Percentiles rank a stretch among this genome's conserved stretches.
Conservation (phyloP, 2,888 invertebrate species). For the Busseola fusca region DNA sequence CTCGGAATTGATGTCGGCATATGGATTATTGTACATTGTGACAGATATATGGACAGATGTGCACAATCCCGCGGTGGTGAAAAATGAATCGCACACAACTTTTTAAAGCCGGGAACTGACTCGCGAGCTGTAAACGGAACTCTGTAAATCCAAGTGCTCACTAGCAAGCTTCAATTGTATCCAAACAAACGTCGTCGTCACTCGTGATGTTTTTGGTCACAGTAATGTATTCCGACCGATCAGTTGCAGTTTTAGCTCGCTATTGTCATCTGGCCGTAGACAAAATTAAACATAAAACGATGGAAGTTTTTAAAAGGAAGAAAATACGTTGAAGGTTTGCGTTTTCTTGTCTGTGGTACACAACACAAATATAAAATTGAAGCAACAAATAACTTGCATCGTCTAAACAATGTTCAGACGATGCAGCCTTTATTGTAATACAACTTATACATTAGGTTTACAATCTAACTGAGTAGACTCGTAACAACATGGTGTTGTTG, state of each 20-base stretch:
- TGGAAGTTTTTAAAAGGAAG: not conserved
- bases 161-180: not conserved
- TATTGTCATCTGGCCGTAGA: not conserved
- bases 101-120: not conserved
- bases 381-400: not conserved
- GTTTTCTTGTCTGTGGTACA: not conserved
- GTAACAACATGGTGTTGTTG: not conserved
- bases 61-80: too few species aligned
- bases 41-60: not conserved
- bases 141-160: not conserved
- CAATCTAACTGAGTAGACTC: not conserved
- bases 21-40: conserved; percentile 23
- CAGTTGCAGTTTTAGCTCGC: not conserved
- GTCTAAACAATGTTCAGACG: not conserved
- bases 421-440: not conserved
- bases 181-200: not conserved
- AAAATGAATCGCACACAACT: not conserved
- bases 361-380: not conserved
- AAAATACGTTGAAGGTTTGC: not conserved
- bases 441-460: not conserved
- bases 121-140: not conserved
- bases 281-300: conserved; percentile 1
- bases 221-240: not conserved
- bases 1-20: conserved; percentile 56
- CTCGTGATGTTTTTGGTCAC: not conserved